Evolutionary conservation across 2,113 vertebrate genomes (phyloP).

Genomic region (Rhinolophus sinicus): DNA sequence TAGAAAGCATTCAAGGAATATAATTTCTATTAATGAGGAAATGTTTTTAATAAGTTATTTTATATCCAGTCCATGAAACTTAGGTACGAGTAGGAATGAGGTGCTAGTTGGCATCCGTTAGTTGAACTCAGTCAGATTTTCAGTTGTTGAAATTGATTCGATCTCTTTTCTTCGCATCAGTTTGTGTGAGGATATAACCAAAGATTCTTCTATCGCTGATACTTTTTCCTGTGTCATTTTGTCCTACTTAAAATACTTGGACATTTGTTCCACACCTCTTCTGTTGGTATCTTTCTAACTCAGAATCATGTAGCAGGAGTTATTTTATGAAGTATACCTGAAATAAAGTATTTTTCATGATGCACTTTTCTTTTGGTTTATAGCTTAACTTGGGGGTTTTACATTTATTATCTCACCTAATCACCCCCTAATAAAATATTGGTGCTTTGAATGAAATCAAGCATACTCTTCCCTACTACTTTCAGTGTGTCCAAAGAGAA

Average conservation of each 20-base stretch:
- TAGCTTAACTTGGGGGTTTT: slow-evolving; percentile 24
- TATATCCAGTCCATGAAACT: slow-evolving; percentile 2
- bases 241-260: slow-evolving; percentile 67
- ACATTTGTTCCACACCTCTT: slow-evolving; percentile 67
- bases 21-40: slow-evolving; percentile 43
- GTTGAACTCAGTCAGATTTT: slow-evolving; percentile 28
- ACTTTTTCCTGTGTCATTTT: slow-evolving; percentile 55
- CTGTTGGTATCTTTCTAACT: slow-evolving; percentile 54
- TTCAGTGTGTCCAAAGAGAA: not conserved
- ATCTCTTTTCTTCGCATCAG: not conserved
- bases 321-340: slow-evolving; percentile 57
- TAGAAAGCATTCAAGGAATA: slow-evolving; percentile 16
- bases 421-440: slow-evolving; percentile 54
- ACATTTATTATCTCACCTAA: slow-evolving; percentile 51
- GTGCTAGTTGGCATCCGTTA: not conserved
- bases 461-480: not conserved
- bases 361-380: slow-evolving; percentile 62
- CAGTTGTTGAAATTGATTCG: slow-evolving; percentile 58
- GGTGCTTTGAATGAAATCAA: slow-evolving; percentile 8
- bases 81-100: not conserved
- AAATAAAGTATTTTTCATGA: slow-evolving; percentile 51
- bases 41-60: slow-evolving; percentile 45
- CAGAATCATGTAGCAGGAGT: slow-evolving; percentile 25
- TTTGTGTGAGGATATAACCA: not conserved
- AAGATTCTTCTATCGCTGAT: slow-evolving; percentile 12